Base-by-base conservation (phyloP, 2,113 vertebrate species). In the Phycodurus eques region DNA sequence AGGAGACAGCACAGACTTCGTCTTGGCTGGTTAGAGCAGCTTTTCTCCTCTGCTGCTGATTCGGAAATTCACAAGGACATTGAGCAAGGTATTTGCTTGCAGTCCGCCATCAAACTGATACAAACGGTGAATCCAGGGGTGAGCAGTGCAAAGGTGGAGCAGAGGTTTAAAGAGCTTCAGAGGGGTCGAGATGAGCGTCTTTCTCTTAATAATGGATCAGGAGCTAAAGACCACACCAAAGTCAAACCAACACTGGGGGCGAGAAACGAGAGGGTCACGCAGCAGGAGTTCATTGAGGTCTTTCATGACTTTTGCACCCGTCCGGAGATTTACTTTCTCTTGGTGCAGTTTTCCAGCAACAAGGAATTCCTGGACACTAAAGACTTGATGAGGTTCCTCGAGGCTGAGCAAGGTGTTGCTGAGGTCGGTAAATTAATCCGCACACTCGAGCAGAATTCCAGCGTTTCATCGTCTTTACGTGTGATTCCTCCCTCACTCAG, bases 261-360 rank as follows among this genome's bases (percentile, higher is more conserved):
- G 60, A 80, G 68, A 63, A 83, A 78, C 4, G 72, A 80, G n/a
- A 72, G 11, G 2, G 93, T 98, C 73, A 94, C 92, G 61, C 94
- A 94, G 88, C 91, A 94, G 78, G 95, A 98, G 76, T 96, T 98
- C 87, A 92, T 94, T 2, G 94, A 98, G 87, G 95, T 95, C 83
- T 98, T 97, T 84, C 96, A 97, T 61, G 95, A 97, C 84, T 94
- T 98, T 87, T 97, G 96, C 91, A 98, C 96, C 33, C 93, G 96
- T 67, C 96, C 96, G 7, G 96, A 98, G 92, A 97, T 98, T 87
- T 98, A 98, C 89, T 98, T 98, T 79, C 90, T 98, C 71, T 91
- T 98, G 88, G 96, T 98, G 91, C 96, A 98, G 90, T 98, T 97
- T 93, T 98, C 96, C 19, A 97, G 96, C 93, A 98, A 98, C 96